Conservation (phyloP, 1,140 invertebrate species). For the Amphibalanus amphitrite region DNA sequence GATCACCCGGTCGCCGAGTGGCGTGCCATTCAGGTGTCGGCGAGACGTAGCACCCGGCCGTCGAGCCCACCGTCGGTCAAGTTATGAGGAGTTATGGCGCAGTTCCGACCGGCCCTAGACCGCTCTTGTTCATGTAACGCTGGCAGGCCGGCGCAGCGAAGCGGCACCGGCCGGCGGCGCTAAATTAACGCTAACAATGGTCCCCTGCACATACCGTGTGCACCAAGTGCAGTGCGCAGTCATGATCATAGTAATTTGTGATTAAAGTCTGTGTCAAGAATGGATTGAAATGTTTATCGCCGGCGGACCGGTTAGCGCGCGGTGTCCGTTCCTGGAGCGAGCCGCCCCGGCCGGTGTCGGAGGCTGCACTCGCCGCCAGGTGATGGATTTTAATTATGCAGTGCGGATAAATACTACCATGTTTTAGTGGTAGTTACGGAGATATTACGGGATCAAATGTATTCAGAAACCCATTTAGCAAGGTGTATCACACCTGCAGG, state of each 20-base stretch:
- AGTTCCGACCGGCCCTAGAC: not conserved
- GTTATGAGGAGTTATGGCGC: not conserved
- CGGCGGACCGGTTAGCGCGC: too few species aligned
- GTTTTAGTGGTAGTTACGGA: too few species aligned
- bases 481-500: too few species aligned
- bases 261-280: not conserved
- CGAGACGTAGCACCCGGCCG: not conserved
- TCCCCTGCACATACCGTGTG: not conserved
- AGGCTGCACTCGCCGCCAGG: not conserved
- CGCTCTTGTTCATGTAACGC: not conserved
- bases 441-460: too few species aligned
- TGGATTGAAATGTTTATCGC: not conserved
- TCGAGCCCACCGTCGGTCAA: too few species aligned
- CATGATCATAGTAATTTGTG: not conserved
- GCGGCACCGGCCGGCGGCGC: not conserved
- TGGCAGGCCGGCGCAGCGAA: not conserved
- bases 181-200: not conserved
- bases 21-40: not conserved
- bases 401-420: too few species aligned
- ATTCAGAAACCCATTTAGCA: too few species aligned
- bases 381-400: too few species aligned
- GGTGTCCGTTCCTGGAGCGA: not conserved
- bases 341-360: not conserved
- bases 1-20: not conserved
- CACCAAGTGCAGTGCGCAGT: not conserved